phyloP scores from a whole-genome alignment of 2,888 invertebrate species.

The Poecilus cupreus region DNA sequence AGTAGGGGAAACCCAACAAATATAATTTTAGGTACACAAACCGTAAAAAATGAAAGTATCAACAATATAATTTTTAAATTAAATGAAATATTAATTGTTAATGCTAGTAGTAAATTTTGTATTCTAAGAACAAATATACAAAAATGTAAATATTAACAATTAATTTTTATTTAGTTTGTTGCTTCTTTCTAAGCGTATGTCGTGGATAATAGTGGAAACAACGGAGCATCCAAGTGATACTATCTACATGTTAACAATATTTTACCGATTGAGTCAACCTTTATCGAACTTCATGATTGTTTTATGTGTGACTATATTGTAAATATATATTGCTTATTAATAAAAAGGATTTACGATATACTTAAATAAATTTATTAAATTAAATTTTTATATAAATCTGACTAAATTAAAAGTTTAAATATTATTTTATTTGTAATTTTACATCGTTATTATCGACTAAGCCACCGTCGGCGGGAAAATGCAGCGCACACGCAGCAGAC shows the following conservation, averaged over 20 bases:
- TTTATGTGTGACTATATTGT: background rate
- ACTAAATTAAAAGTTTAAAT: background rate
- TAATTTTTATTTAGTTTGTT: background rate
- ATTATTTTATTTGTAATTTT: constrained; percentile 28
- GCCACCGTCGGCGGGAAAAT: constrained; percentile 61
- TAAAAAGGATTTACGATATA: background rate
- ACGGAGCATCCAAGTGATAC: background rate
- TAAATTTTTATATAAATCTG: background rate
- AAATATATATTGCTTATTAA: background rate
- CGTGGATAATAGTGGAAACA: background rate
- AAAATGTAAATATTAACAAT: background rate
- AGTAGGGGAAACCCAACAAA: background rate
- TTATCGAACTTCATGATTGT: background rate
- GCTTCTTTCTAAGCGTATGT: background rate
- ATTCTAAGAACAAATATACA: background rate
- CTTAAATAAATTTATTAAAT: no score
- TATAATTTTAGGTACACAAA: background rate
- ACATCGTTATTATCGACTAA: constrained; percentile 61
- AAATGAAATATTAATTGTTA: no score
- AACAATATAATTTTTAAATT: no score
- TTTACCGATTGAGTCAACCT: background rate
- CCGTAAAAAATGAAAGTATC: background rate
- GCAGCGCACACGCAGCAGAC: constrained; percentile 36
- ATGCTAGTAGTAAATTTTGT: background rate
- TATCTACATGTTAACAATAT: background rate